Conservation (phyloP, 2,888 invertebrate genomes). For the Cerastis leucographa region DNA sequence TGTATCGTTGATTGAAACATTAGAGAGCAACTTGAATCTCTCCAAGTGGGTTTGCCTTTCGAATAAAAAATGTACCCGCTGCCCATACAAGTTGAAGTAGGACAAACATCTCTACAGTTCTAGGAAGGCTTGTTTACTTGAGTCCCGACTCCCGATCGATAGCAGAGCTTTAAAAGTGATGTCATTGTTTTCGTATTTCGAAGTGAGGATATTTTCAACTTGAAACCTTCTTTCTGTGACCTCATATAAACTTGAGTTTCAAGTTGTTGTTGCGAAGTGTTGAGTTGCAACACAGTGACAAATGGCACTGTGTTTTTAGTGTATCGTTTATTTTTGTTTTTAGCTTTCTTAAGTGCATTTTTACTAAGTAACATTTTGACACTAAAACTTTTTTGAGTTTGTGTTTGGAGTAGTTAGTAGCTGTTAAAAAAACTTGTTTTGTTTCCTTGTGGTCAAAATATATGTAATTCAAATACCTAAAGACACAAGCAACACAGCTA, state of each 20-base stretch:
- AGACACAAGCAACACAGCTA: not conserved
- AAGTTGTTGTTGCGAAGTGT: constrained; percentile 40
- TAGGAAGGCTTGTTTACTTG: constrained; percentile 28
- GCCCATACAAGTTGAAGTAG: constrained; percentile 11
- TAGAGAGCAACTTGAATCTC: constrained; percentile 16
- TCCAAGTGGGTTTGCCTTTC: constrained; percentile 14
- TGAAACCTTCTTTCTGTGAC: constrained; percentile 3
- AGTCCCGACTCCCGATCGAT: constrained; percentile 52
- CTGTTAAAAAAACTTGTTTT: not conserved
- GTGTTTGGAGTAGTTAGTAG: too few species aligned
- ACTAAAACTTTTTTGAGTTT: too few species aligned
- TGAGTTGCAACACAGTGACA: constrained; percentile 40
- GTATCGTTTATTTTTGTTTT: constrained; percentile 13
- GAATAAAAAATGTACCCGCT: constrained; percentile 20
- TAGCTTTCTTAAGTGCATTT: constrained; percentile 35
- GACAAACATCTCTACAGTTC: constrained; percentile 27
- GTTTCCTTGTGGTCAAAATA: not conserved
- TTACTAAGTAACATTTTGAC: constrained; percentile 33
- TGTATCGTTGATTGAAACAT: constrained; percentile 21
- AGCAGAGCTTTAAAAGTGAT: constrained; percentile 37
- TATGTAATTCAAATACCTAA: not conserved
- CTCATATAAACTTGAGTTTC: constrained; percentile 42
- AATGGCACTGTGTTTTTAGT: constrained; percentile 33
- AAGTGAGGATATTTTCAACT: constrained; percentile 39
- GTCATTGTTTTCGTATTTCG: constrained; percentile 55